Percentiles rank a stretch among this genome's conserved stretches.
phyloP scores from a whole-genome alignment of 37 sponge, comb jelly and placozoan genomes.

The Aphrocallistes beatrix region DNA sequence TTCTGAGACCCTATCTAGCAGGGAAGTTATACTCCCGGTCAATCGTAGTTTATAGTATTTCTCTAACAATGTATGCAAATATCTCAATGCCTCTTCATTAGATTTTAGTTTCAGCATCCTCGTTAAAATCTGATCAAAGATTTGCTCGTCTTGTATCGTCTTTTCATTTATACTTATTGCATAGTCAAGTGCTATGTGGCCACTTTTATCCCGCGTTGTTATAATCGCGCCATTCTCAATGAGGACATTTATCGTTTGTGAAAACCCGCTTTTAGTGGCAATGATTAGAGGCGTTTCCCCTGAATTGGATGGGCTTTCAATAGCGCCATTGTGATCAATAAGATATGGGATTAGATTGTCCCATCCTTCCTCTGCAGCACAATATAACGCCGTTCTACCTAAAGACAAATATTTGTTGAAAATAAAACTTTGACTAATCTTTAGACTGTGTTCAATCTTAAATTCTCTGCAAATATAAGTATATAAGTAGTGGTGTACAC shows the following conservation, averaged over 20 bases:
- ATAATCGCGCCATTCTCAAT: neutral
- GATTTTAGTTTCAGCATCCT: neutral
- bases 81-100: neutral
- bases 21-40: neutral
- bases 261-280: constrained; percentile 1
- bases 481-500: no score
- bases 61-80: neutral
- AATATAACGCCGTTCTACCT: neutral
- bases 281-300: constrained; percentile 10
- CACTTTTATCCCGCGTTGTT: neutral
- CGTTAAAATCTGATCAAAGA: neutral
- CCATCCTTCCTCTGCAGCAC: constrained; percentile 13
- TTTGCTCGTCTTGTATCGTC: neutral
- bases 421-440: neutral
- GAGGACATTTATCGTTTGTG: neutral
- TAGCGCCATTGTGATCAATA: neutral
- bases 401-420: neutral
- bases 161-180: neutral
- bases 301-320: neutral
- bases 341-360: neutral
- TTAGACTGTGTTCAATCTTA: no score
- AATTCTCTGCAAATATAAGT: no score
- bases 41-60: neutral
- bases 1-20: neutral
- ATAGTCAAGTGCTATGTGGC: neutral